Conservation (phyloP, 1,140 invertebrate genomes). For the Centruroides sculpturatus region DNA sequence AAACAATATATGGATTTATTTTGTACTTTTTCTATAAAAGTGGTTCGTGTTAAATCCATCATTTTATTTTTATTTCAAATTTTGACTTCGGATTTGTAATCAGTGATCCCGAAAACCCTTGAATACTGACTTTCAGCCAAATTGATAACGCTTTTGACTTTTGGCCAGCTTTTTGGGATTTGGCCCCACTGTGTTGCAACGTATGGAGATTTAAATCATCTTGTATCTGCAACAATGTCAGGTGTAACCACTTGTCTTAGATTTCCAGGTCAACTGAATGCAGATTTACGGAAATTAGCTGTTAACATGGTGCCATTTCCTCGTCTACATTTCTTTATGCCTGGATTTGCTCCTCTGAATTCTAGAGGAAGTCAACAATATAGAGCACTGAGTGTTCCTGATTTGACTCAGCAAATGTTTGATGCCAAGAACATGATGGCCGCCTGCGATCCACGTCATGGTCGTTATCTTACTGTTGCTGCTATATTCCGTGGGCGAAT, state of each 20-base stretch:
- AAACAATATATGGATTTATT: no score
- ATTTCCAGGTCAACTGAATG: slow-evolving; percentile 37
- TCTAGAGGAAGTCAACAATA: slow-evolving; percentile 77
- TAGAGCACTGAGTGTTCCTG: slow-evolving; percentile 60
- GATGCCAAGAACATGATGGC: no score
- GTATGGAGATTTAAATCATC: slow-evolving; percentile 36
- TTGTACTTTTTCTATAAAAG: no score
- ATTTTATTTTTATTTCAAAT: no score
- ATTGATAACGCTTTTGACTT: no score
- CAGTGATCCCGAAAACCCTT: no score
- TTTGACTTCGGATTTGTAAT: no score
- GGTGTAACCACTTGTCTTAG: slow-evolving; percentile 37
- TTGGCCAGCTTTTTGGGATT: no score
- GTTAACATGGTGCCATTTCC: slow-evolving; percentile 97
- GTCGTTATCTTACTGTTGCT: slow-evolving; percentile 78
- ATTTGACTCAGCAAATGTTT: slow-evolving; percentile 47
- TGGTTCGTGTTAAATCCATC: no score
- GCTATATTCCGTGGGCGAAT: slow-evolving; percentile 85
- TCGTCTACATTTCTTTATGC: slow-evolving; percentile 71
- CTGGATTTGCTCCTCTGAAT: slow-evolving; percentile 64
- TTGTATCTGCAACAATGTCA: slow-evolving; percentile 41
- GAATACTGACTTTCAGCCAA: no score
- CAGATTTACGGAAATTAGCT: slow-evolving; percentile 84
- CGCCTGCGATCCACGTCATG: slow-evolving; percentile 7
- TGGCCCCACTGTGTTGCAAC: no score